These are phyloP conservation scores for Capitulum mitella DNA, from an alignment of 2,888 invertebrate species.

Conservation along the genomic window DNA sequence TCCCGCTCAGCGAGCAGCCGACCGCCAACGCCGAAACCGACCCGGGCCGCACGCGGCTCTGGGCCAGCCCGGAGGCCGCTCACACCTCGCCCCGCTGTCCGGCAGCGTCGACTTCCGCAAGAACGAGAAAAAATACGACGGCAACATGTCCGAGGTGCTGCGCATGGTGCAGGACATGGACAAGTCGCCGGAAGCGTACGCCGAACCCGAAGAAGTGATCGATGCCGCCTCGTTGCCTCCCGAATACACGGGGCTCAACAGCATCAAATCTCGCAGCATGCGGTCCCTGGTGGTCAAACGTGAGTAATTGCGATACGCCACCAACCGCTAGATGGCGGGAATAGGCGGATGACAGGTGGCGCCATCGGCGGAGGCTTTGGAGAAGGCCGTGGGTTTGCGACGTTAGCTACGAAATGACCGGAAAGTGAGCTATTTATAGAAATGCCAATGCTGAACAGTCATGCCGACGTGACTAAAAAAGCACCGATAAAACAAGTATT, in stretches of 20 bases:
- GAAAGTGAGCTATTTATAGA: no score
- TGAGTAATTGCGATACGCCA: slow-evolving; percentile 25
- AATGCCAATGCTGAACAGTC: no score
- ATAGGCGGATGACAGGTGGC: no score
- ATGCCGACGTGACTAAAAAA: no score
- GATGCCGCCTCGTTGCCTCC: not conserved
- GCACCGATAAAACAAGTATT: no score
- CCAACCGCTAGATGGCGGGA: not conserved
- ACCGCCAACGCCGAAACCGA: no score
- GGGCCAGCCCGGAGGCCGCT: no score
- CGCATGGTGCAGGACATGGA: slow-evolving; percentile 84
- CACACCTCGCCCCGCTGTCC: not conserved
- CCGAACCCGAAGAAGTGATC: slow-evolving; percentile 4
- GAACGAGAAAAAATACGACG: slow-evolving; percentile 63
- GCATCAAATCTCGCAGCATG: slow-evolving; percentile 5
- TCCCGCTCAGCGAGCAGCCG: no score
- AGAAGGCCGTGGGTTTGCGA: no score
- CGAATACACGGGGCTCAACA: not conserved
- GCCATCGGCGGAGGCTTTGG: no score
- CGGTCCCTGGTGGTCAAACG: not conserved
- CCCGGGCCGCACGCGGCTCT: no score
- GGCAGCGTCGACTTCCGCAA: slow-evolving; percentile 36
- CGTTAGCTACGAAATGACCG: no score
- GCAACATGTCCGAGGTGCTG: slow-evolving; percentile 74
- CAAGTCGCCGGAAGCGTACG: slow-evolving; percentile 65